Base-by-base conservation (phyloP, 2,113 vertebrate genomes). In the Arenaria interpres region DNA sequence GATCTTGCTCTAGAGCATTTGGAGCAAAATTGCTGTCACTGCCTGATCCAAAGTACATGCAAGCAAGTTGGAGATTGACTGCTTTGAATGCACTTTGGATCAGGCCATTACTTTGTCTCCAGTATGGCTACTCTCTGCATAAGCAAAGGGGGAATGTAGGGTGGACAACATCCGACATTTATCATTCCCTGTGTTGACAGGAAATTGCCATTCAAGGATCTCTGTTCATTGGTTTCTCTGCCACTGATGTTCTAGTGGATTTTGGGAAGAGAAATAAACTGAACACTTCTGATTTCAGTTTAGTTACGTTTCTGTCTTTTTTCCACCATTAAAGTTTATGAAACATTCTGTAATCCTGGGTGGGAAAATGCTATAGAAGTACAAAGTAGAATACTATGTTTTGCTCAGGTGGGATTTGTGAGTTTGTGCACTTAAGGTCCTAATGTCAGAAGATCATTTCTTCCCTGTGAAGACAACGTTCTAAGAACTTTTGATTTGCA, bases 401-500 rank as follows among this genome's bases (percentile, higher is more conserved):
- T 91, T 75, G 22, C 37, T 89, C 69, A 89, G 27, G 6, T 45
- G 60, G 60, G 69, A 79, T 94, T 94, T 97, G 77, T 79, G 53
- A 91, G 53, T 27, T 71, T 69, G 45, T 91, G 63, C 53, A 54
- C 66, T 91, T 62, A 5, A 1, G 71, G 50, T 91, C 53, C 77
- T 85, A 39, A 90, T 81, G 66, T 85, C 77, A 91, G 43, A 41
- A 75, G 91, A 87, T 94, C 43, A 81, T 92, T 91, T 89, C 73
- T 89, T 78, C 35, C 73, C 39, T 85, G 43, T 94, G 69, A 91
- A 90, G 77, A 39, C 23, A 56, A 39, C 0, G 1, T 94, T 91
- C 79, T 87, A 87, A 95, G 35, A 73, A 50, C 51, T 94, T 96
- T 96, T 89, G 74, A 85, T 89, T 87, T 85, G 66, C 51, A 75